Percentiles rank a stretch among this genome's conserved stretches.
These are phyloP conservation scores for Chloebia gouldiae DNA, from an alignment of 2,113 vertebrate genomes.

Conservation along the genomic window DNA sequence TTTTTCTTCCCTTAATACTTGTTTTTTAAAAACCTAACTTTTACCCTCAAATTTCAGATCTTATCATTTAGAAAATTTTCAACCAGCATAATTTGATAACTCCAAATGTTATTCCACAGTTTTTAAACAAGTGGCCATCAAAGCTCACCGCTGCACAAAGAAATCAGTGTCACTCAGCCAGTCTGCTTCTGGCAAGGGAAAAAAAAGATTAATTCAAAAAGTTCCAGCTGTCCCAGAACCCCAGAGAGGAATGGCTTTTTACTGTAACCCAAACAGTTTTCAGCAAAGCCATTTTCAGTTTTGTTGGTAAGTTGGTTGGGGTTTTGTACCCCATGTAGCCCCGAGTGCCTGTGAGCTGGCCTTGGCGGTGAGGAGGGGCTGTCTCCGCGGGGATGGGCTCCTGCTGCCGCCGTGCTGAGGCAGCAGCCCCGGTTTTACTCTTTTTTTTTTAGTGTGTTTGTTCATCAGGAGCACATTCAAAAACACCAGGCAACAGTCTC, in stretches of 20 bases:
- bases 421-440: rapidly evolving
- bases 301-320: not conserved
- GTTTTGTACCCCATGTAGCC: not conserved
- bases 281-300: not conserved
- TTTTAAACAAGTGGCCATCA: not conserved
- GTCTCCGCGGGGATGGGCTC: rapidly evolving
- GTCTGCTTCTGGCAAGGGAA: not conserved
- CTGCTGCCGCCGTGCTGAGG: rapidly evolving
- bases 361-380: rapidly evolving
- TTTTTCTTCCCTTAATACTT: not conserved
- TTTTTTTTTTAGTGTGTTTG: not conserved
- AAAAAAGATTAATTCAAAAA: not conserved
- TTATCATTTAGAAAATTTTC: not conserved
- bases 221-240: conserved; percentile 44
- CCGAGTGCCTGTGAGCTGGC: rapidly evolving
- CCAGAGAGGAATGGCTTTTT: not conserved
- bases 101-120: not conserved
- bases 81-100: rapidly evolving
- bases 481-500: not conserved
- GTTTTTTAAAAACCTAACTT: not conserved
- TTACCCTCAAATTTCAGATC: not conserved
- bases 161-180: not conserved
- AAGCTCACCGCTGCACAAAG: not conserved
- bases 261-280: conserved; percentile 20
- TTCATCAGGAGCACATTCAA: not conserved